Base-by-base conservation (phyloP, 1,140 invertebrate genomes). In the Drosophila repleta region DNA sequence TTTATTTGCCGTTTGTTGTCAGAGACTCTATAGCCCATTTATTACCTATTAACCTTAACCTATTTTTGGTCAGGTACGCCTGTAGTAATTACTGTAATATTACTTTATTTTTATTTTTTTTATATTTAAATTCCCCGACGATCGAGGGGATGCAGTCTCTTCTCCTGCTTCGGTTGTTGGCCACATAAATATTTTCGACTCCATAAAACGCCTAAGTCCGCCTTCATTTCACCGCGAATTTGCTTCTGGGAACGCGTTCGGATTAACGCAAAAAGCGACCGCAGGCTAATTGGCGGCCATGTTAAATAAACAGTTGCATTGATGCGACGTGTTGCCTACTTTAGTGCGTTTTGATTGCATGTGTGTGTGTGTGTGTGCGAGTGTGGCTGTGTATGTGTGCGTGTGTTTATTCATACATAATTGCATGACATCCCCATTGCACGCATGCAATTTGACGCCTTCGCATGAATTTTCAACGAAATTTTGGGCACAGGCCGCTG, bases 281-380 rank as follows among this genome's bases (percentile, higher is more conserved):
- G 37, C 69, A 66, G 35, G 29, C 74, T 74, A 81, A 81, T 82
- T 82, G 48, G 76, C 29, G 39, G 15, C 51, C 39, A 62, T 55
- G 46, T 60, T 80, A 72, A 76, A 63, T 76, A 76, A 72, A 69
- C 69, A 73, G 58, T 58, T 77, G 55, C 20, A 39, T 67, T 61
- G 48, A 48, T 55, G 32, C 21, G 55, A 45, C 45, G 53, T 52
- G 62, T 66, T 57, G 68, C 52, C 32, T 65, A 65, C 52, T 66
- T 73, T 49, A 37, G 46, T 62, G 69, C 48, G 58, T 32, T 66
- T 66, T 70, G 21, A 10, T 15, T 53, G 32, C 48, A 0, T 43
- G 39, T 43, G 15, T 43, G 39, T 17, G 39, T 43, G 39, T 17
- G 39, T 29, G 52, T 66, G 69, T 29, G 63, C 18, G 39, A 8